Base-by-base conservation (phyloP, 2,797 vertebrate genomes). In the Clangula hyemalis region DNA sequence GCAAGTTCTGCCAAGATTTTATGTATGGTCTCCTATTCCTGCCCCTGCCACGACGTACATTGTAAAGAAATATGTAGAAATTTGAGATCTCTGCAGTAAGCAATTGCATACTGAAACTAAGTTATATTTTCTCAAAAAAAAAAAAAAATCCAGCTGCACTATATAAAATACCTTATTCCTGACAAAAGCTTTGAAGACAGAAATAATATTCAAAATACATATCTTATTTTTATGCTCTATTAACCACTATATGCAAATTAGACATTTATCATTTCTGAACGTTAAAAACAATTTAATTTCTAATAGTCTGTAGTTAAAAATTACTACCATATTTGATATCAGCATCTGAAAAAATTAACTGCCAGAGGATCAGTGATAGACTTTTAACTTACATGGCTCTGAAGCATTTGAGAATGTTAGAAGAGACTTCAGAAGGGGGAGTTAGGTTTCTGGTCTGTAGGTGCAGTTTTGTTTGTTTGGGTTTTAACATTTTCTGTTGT, bases 11-110 rank as follows among this genome's bases (percentile, higher is more conserved):
- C 65, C 34, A 89, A 71, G 51, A 49, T 76, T 71, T 57, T 53
- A 45, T 11, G 16, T 60, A 32, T 0, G 1, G 38, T 34, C 28
- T 72, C 53, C 60, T 39, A 25, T 54, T 72, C n/a, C 74, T 2
- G 1, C 11, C 65, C 19, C 5, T 49, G 1, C 11, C 36, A n/a
- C 17, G 3, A 20, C 0, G 3, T 32, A 62, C 20, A n/a, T 14
- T 70, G 61, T 22, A 39, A 32, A 61, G 36, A 73, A 64, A 43
- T 36, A 54, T 2, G 19, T 38, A 20, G 66, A 65, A 60, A 78
- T 61, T 10, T 73, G 53, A 78, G 60, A 66, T 32, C 45, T 73
- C 60, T 66, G 68, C 53, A 72, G 45, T 22, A n/a, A 19, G 36
- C 51, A 58, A 77, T 39, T 60, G n/a, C 30, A 20, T 60, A 20